Evolutionary conservation across 2,888 invertebrate genomes (phyloP), one percentile per base, ranked within the genome.

Genomic region (Dryobotodes eremita): DNA sequence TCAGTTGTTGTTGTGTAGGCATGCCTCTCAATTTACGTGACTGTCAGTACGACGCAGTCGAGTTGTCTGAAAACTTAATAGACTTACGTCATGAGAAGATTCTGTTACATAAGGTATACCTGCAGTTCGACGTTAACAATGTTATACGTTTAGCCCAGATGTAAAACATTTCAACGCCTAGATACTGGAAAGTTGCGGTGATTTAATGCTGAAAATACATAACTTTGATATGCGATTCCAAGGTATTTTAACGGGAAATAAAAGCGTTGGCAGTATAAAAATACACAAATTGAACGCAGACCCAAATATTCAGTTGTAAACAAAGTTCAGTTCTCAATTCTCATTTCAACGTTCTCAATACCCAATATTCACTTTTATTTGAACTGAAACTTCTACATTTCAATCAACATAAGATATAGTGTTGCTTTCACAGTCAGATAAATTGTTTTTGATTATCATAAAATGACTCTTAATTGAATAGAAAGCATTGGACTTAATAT

Each of bases 291-390:
- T 69, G 36, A 69, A 75, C 79, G 65, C 71, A 71, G 75, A 77
- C 77, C 72, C 73, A 77, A 76, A 87, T 86, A 74, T 79, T 71
- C 71, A 57, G 68, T 79, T 74, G 75, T 82, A 88, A 82, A 86
- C 75, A 79, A 79, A 79, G 73, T 71, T 87, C 59, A 72, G 77
- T 59, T 77, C 81, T 71, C 61, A 77, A 73, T 86, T 77, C 74
- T 69, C 26, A 48, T 80, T 84, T 81, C 71, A 75, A 64, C 70
- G 73, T 72, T 61, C 77, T 71, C 61, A 72, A 76, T 82, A 57
- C 57, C 75, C 61, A 64, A 61, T 71, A 76, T 68, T 68, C 31
- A n/a, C 10, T 71, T 77, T 75, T 64, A 59, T 79, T 73, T 26
- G 26, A 77, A 57, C 61, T 31, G 17, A 55, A n/a, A 7, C 6